Percentiles rank a stretch among this genome's conserved stretches.
Evolutionary conservation across 2,888 invertebrate species (phyloP).

Genomic region (Plebejus argus): DNA sequence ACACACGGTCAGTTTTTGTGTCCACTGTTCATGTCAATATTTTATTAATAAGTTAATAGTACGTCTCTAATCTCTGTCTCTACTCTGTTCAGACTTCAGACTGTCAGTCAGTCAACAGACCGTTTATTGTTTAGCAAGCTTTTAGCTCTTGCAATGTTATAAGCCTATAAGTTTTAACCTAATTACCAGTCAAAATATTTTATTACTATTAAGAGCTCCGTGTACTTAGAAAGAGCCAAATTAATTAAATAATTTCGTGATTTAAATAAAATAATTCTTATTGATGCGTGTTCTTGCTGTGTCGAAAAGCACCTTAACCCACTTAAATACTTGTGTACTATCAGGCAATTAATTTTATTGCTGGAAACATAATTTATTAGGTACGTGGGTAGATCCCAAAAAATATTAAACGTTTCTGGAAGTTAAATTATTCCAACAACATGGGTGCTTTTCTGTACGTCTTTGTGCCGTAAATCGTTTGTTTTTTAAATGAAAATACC

Average conservation of each 20-base stretch:
- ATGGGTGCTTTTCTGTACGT: background rate
- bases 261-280: background rate
- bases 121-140: no score
- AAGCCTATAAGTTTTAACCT: no score
- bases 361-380: background rate
- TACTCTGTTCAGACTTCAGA: no score
- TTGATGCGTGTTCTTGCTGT: slow-evolving; percentile 28
- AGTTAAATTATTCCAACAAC: slow-evolving; percentile 18
- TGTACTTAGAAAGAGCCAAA: no score
- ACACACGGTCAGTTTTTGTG: no score
- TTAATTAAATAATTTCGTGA: background rate
- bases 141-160: no score
- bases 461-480: background rate
- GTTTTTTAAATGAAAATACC: background rate
- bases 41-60: no score
- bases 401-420: slow-evolving; percentile 22
- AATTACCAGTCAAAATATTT: no score
- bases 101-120: no score
- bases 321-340: slow-evolving; percentile 24
- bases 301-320: slow-evolving; percentile 31
- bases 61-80: no score
- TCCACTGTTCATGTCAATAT: no score
- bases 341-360: slow-evolving; percentile 19
- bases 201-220: no score
- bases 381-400: background rate